These are phyloP conservation scores for Porites lutea DNA, from an alignment of 64 coral and sea anemone species.

Conservation along the genomic window DNA sequence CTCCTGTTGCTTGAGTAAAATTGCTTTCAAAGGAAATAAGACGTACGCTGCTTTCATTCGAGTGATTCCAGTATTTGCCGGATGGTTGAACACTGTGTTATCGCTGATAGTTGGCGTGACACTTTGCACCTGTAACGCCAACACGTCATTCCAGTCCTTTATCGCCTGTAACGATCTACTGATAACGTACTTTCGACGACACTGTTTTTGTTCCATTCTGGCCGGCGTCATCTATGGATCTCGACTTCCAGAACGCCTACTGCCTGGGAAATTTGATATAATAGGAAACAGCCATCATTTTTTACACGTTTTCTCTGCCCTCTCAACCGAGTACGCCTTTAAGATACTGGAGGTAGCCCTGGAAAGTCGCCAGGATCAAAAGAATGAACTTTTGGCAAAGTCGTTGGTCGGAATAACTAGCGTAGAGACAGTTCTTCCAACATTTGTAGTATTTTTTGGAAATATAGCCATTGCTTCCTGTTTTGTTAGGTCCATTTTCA, in stretches of 20 bases:
- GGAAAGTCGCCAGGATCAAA: background rate
- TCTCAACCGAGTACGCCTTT: conserved; percentile 41
- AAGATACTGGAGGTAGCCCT: conserved; percentile 26
- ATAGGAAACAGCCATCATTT: conserved; percentile 62
- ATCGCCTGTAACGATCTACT: conserved; percentile 13
- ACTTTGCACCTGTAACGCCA: conserved; percentile 27
- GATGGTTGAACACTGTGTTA: conserved; percentile 19
- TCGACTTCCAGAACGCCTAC: conserved; percentile 27
- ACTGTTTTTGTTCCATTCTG: conserved; percentile 13
- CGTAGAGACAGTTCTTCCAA: conserved; percentile 13
- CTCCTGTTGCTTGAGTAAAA: conserved; percentile 26
- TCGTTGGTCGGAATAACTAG: conserved; percentile 5
- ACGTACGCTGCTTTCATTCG: background rate
- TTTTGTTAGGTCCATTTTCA: conserved; percentile 26
- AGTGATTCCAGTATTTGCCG: conserved; percentile 9
- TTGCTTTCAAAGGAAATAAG: background rate
- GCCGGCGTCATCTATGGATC: conserved; percentile 20
- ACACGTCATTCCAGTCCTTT: conserved; percentile 35
- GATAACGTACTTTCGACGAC: conserved; percentile 35
- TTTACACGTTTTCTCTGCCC: conserved; percentile 34
- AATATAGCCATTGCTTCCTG: conserved; percentile 35
- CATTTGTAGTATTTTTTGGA: conserved; percentile 27
- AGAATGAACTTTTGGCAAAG: background rate
- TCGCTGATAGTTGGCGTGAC: conserved; percentile 34
- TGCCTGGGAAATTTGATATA: conserved; percentile 59